Conservation (phyloP, 2,888 invertebrate species). For the Dynastes tityus region DNA sequence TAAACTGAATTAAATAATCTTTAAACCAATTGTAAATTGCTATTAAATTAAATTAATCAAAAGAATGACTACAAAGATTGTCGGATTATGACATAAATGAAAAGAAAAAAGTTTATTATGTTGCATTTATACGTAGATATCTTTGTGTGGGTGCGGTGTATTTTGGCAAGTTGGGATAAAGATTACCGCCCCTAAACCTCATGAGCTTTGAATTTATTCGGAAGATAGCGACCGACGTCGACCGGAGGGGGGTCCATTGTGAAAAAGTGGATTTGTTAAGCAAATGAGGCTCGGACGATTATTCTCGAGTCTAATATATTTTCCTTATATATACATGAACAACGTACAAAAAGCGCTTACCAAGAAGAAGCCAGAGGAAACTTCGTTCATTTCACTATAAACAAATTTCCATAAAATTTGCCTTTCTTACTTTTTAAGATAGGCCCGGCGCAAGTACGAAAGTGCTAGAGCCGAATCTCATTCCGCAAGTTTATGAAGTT, state of each 20-base stretch:
- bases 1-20: no score
- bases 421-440: conserved; percentile 26
- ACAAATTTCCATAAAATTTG: conserved; percentile 44
- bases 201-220: conserved; percentile 26
- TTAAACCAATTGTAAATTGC: no score
- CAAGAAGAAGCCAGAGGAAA: not conserved
- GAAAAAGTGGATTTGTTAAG: conserved; percentile 42
- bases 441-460: conserved; percentile 18
- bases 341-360: conserved; percentile 20
- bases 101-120: conserved; percentile 40
- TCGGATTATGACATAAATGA: conserved; percentile 19
- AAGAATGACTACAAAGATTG: not conserved
- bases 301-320: conserved; percentile 43
- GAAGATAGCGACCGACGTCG: conserved; percentile 10
- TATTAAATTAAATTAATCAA: no score
- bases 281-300: conserved; percentile 47
- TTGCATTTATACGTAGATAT: conserved; percentile 7
- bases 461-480: conserved; percentile 20
- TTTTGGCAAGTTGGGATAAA: not conserved
- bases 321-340: conserved; percentile 9
- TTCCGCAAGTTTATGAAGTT: conserved; percentile 35
- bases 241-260: conserved; percentile 16
- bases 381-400: conserved; percentile 34
- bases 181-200: conserved; percentile 3
- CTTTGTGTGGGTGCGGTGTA: not conserved